Base-by-base conservation (phyloP, 2,113 vertebrate species). In the Saimiri boliviensis region DNA sequence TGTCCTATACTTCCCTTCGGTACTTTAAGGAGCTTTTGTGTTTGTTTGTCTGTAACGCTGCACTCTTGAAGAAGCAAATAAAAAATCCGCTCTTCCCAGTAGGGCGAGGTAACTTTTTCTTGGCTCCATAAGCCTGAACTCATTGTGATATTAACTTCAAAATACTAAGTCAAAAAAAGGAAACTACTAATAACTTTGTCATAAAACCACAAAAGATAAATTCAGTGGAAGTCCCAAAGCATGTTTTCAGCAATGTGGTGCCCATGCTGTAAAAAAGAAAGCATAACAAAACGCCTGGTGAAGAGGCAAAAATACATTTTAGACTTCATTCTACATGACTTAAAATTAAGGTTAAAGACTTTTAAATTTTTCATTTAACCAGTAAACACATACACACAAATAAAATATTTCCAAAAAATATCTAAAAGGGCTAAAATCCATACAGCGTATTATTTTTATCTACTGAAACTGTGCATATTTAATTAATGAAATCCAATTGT, bases 101-200 rank as follows among this genome's bases (percentile, higher is more conserved):
- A 99, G 89, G 99, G 98, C 49, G 99, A 99, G 96, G 98, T 98
- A 95, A 99, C 98, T 99, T 99, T 99, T 97, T 99, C 99, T 99
- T 99, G 99, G 99, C 99, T 99, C 99, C 99, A 99, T 98, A 99
- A 98, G 95, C 98, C 98, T 8, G 99, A 99, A 99, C 98, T 99
- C 99, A 99, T 99, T 98, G 99, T 99, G 99, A 95, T 81, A 84
- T 52, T 66, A 95, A 97, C 82, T 95, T 97, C 54, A 92, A 97
- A 97, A 96, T 54, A 97, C 89, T 92, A 97, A 95, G 97, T 98
- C 88, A 96, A 81, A 93, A 95, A 93, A 96, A 87, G 49, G 70
- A 85, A 96, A 91, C 52, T 83, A 70, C 8, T 96, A 93, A 49
- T 83, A 94, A 85, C 73, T 63, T 66, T 82, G 95, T 76, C 0